Conservation (phyloP, 2,888 invertebrate species). For the Quadriops clusia region DNA sequence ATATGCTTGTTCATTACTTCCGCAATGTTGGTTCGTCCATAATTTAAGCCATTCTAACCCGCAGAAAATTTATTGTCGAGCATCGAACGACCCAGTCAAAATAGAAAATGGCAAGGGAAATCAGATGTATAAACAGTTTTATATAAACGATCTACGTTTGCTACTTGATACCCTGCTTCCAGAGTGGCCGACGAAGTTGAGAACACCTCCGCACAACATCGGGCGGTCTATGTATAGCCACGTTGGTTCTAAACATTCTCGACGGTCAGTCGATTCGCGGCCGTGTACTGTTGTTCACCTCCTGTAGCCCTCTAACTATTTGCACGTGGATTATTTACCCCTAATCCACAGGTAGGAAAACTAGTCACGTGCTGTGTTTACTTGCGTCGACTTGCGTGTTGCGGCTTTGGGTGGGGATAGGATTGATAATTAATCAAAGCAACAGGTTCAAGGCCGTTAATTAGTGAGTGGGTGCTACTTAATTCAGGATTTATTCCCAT, state of each 20-base stretch:
- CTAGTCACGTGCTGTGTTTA: constrained; percentile 18
- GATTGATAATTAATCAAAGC: constrained; percentile 1
- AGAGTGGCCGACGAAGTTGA: constrained; percentile 14
- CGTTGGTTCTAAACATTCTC: constrained; percentile 10
- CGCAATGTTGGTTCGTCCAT: no score
- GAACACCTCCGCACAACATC: constrained; percentile 13
- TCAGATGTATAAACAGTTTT: no score
- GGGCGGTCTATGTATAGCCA: constrained; percentile 18
- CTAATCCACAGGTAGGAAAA: constrained; percentile 32
- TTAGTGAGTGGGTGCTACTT: no score
- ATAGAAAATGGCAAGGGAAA: no score
- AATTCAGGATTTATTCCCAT: no score
- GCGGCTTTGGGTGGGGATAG: constrained; percentile 2
- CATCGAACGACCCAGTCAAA: no score
- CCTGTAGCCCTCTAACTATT: constrained; percentile 22
- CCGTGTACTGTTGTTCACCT: constrained; percentile 29
- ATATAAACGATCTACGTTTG: no score
- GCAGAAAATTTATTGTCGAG: no score
- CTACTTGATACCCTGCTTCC: no score
- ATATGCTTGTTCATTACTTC: no score
- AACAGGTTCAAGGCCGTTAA: no score
- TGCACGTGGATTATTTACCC: constrained; percentile 28
- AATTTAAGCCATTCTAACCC: no score
- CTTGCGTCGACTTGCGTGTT: constrained; percentile 5
- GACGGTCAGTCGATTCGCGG: constrained; percentile 27